These are phyloP conservation scores for Gasterosteus nipponicus DNA, from an alignment of 2,113 vertebrate genomes.

Conservation along the genomic window DNA sequence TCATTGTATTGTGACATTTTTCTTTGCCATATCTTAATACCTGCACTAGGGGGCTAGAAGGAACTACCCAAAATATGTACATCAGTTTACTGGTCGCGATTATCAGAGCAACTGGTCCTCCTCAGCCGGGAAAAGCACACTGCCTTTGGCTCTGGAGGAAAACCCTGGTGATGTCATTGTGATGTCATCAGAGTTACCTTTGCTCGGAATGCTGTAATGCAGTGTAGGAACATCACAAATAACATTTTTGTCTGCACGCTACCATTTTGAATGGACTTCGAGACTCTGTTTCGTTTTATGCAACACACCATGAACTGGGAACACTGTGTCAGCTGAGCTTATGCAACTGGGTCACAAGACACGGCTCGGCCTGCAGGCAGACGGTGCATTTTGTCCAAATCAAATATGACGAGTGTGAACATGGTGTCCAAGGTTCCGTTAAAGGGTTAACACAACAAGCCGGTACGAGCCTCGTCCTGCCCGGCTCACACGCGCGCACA, in stretches of 20 bases:
- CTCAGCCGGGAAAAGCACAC: not conserved
- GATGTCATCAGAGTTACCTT: slow-evolving; percentile 9
- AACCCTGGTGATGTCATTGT: slow-evolving; percentile 9
- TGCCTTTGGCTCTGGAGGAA: not conserved
- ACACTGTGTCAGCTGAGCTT: slow-evolving; percentile 17
- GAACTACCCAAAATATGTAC: not conserved
- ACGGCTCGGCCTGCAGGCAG: slow-evolving; percentile 28
- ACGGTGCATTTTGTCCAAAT: slow-evolving; percentile 18
- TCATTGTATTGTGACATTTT: not conserved
- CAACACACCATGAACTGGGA: slow-evolving; percentile 2
- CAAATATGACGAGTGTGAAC: slow-evolving; percentile 26
- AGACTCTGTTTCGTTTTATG: not conserved
- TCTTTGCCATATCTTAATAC: not conserved
- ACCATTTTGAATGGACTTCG: slow-evolving; percentile 42
- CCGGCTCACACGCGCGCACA: slow-evolving; percentile 26
- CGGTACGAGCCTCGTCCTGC: slow-evolving; percentile 36
- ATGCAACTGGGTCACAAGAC: slow-evolving; percentile 38
- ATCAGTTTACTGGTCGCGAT: not conserved
- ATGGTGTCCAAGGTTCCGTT: slow-evolving; percentile 25
- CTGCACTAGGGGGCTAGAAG: not conserved
- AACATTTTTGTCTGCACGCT: slow-evolving; percentile 6
- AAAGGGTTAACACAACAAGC: slow-evolving; percentile 57
- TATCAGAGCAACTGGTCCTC: not conserved
- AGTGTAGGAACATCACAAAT: not conserved
- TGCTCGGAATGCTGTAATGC: not conserved